Evolutionary conservation across 2,113 vertebrate genomes (phyloP).

Genomic region (Corapipo altera): DNA sequence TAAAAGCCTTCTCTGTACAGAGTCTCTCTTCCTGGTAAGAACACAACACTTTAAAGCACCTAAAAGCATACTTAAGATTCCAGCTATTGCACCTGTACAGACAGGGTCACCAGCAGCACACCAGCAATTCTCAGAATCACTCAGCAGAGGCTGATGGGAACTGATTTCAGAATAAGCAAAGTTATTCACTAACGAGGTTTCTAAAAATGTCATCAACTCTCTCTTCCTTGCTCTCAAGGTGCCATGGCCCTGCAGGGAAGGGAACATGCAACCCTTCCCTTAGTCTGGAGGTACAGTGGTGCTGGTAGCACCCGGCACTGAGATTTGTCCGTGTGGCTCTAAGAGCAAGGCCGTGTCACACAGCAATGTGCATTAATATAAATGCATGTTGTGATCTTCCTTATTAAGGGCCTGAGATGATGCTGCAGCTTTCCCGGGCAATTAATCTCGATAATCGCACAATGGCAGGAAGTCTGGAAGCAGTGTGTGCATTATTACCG

Average conservation of each 20-base stretch:
- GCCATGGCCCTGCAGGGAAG: not conserved
- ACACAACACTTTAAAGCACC: not conserved
- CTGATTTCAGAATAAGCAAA: not conserved
- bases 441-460: conserved; percentile 57
- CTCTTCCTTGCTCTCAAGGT: not conserved
- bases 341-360: not conserved
- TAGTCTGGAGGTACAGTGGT: not conserved
- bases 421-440: conserved; percentile 47
- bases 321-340: not conserved
- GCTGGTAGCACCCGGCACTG: not conserved
- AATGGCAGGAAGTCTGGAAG: conserved; percentile 55
- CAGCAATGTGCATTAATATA: not conserved
- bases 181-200: not conserved
- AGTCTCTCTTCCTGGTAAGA: not conserved
- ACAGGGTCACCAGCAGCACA: not conserved
- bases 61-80: not conserved
- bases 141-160: not conserved
- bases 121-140: not conserved
- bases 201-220: not conserved
- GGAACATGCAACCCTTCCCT: not conserved
- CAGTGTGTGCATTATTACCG: conserved; percentile 1
- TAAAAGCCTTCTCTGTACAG: not conserved
- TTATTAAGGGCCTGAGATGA: conserved; percentile 28
- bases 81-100: not conserved
- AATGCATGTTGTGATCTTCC: not conserved